phyloP scores from a whole-genome alignment of 2,888 invertebrate species.

The Aphidius colemani region DNA sequence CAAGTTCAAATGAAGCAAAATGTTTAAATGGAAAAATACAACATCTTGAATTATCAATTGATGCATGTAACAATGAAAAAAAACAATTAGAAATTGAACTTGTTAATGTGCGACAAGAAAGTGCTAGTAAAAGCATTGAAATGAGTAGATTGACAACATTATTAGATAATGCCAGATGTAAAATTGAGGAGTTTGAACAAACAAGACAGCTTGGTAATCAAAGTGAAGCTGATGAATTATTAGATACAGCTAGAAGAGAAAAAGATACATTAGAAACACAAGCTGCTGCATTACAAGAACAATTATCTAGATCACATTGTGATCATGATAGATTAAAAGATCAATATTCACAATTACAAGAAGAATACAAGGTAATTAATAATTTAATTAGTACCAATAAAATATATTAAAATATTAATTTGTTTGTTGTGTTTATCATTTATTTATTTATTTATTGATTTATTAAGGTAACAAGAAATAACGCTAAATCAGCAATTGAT shows the following conservation, averaged over 20 bases:
- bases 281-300: slow-evolving; percentile 71
- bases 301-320: slow-evolving; percentile 71
- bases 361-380: slow-evolving; percentile 68
- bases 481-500: slow-evolving; percentile 83
- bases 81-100: slow-evolving; percentile 76
- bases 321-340: slow-evolving; percentile 72
- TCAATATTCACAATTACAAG: slow-evolving; percentile 70
- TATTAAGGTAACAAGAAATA: slow-evolving; percentile 76
- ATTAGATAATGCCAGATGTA: slow-evolving; percentile 82
- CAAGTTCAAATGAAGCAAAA: slow-evolving; percentile 69
- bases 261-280: slow-evolving; percentile 75
- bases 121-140: slow-evolving; percentile 79
- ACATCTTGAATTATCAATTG: slow-evolving; percentile 74
- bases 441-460: too few relatives aligned
- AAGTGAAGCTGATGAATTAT: slow-evolving; percentile 73
- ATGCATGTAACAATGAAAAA: slow-evolving; percentile 76
- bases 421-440: slow-evolving; percentile 19
- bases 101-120: slow-evolving; percentile 73
- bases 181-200: slow-evolving; percentile 75
- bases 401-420: background rate
- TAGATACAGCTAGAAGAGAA: slow-evolving; percentile 72
- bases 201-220: slow-evolving; percentile 71
- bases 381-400: background rate
- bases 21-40: slow-evolving; percentile 73
- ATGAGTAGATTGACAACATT: slow-evolving; percentile 76